Base-by-base conservation (phyloP, 2,888 invertebrate species). In the Caradrina clavipalpis region DNA sequence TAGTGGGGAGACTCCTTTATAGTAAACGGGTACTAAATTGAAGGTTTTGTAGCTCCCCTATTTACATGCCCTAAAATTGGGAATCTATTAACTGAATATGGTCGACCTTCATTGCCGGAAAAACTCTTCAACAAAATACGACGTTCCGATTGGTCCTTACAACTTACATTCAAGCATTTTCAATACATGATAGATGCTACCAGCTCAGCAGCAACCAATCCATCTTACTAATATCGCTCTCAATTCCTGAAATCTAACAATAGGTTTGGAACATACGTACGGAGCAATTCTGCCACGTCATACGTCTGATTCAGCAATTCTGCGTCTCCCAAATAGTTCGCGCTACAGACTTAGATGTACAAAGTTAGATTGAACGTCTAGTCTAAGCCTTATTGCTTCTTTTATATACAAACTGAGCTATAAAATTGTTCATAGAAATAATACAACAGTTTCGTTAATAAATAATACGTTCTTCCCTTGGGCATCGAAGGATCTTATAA, bases 351-450 rank as follows among this genome's bases (percentile, higher is more conserved):
- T 64, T 67, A 50, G 42, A 68, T 31, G 68, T 65, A 63, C 50
- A 79, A 75, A 75, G 71, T 80, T 82, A 82, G 63, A 79, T 80
- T 75, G 69, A 64, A 67, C 22, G 19, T 64, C 66, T 69, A 65
- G 8, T 64, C 50, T 67, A 47, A 81, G 61, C 56, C 31, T 50
- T 54, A 70, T 67, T 66, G 49, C 51, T 64, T 71, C 21, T 19
- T 21, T 15, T 42, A 4, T 17, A 69, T 15, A 61, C 53, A 68
- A 54, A 60, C 22, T 63, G 22, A 17, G 19, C 42, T 15, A 55
- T 39, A 42, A 15, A 59, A 60, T 22, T 49, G n/a, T 50, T 47
- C 6, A 56, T 19, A 17, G 22, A 69, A 76, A 60, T 63, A 70
- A 75, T 75, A 70, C 13, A 56, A 47, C 19, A 35, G 47, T 54